Evolutionary conservation across 2,113 vertebrate genomes (phyloP), one percentile per base, ranked within the genome.

Genomic region (Psilopsiagon aymara): DNA sequence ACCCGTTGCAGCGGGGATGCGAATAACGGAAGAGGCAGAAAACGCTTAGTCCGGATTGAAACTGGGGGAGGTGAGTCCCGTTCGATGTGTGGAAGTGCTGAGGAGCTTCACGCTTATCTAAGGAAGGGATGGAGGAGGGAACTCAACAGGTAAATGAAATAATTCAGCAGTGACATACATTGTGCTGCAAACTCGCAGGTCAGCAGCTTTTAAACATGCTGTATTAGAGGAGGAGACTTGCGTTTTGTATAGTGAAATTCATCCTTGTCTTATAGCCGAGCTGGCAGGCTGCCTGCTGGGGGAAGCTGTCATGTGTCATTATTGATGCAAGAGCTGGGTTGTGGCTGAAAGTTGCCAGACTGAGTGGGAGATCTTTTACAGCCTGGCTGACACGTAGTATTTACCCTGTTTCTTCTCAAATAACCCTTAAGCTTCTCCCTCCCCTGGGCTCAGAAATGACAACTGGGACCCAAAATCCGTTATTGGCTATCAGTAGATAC

Each of bases 241-340:
- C 4, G 0, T 10, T 39, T 6, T 25, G 1, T 0, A 1, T 0
- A 16, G 49, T 43, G 86, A 29, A 39, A 64, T 9, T 35, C 12
- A 25, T 31, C 60, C 31, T 4, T 2, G 6, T 14, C 29, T 15
- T 3, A 1, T 2, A 28, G 87, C 81, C 86, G 25, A 4, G 59
- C 51, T 55, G 86, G 86, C 74, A 7, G 47, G 82, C 17, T 47
- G 84, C 60, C 80, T 2, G 37, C 47, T 5, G 4, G 19, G 49
- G 52, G 33, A 27, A 5, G n/a, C 59, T 18, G 43, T 4, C 37
- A 0, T 2, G 7, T 25, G 57, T 10, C 37, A 0, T 6, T 8
- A 5, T 1, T 16, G n/a, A 12, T 13, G 46, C 51, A 17, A 29
- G 51, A 52, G 70, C 78, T 68, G 39, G 17, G 28, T 5, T 47